Conservation (phyloP, 2,797 vertebrate species). For the Trichosurus vulpecula region DNA sequence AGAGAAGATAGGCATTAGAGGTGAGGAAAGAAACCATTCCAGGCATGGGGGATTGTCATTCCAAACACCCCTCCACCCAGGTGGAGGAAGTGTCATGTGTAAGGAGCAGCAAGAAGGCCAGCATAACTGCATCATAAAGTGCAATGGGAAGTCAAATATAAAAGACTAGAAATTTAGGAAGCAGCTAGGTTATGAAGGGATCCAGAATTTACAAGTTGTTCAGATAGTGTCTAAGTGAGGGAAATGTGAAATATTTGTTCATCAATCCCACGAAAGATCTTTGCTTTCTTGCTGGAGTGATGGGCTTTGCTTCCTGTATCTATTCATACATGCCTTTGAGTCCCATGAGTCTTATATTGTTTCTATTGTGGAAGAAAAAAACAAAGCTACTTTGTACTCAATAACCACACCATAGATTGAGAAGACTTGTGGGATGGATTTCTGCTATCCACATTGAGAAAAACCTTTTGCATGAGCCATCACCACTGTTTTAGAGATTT, state of each 20-base stretch:
- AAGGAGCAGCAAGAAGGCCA: not conserved
- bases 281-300: not conserved
- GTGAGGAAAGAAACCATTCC: not conserved
- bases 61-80: not conserved
- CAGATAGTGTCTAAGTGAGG: not conserved
- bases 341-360: not conserved
- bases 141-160: not conserved
- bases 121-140: not conserved
- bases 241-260: not conserved
- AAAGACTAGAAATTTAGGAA: not conserved
- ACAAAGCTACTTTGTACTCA: not conserved
- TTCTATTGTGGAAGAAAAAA: not conserved
- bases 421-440: not conserved
- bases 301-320: not conserved
- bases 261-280: not conserved
- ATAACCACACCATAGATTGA: not conserved
- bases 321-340: not conserved
- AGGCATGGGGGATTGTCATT: not conserved
- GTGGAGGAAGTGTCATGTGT: not conserved
- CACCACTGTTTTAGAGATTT: not conserved
- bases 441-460: not conserved
- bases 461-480: not conserved
- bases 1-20: not conserved
- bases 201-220: not conserved
- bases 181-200: not conserved